These are phyloP conservation scores for Batillaria attramentaria DNA, from an alignment of 1,140 invertebrate species.

Conservation along the genomic window DNA sequence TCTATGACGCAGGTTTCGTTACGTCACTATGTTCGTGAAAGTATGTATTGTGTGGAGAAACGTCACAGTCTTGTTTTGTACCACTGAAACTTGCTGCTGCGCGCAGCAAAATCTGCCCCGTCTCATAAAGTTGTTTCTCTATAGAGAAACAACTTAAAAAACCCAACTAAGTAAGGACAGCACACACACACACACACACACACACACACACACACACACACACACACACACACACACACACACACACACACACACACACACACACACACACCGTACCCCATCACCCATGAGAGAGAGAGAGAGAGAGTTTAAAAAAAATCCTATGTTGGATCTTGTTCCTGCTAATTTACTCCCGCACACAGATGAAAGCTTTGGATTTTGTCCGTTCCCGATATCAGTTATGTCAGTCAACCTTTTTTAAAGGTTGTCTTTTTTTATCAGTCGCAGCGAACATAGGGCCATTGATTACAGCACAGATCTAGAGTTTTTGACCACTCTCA, in stretches of 20 bases:
- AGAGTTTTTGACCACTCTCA: neutral
- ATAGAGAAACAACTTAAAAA: too few relatives aligned
- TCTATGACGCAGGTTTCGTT: too few relatives aligned
- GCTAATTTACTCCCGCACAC: slow-evolving; percentile 1
- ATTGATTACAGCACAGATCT: neutral
- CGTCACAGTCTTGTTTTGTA: too few relatives aligned
- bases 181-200: slow-evolving; percentile 2
- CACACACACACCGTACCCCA: too few relatives aligned
- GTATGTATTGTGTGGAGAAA: too few relatives aligned
- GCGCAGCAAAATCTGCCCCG: too few relatives aligned
- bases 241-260: slow-evolving; percentile 20
- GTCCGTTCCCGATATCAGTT: neutral
- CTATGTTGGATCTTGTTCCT: too few relatives aligned
- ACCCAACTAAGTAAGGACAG: neutral
- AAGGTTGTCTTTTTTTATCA: neutral
- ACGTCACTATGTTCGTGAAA: too few relatives aligned
- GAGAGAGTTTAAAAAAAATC: too few relatives aligned
- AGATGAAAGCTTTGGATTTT: neutral
- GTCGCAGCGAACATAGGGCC: neutral
- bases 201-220: slow-evolving; percentile 1
- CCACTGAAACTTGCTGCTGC: too few relatives aligned
- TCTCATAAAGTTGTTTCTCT: too few relatives aligned
- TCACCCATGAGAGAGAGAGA: too few relatives aligned
- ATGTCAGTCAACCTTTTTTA: neutral
- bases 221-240: slow-evolving; percentile 13